Conservation (phyloP, 2,113 vertebrate species). For the Thryonomys swinderianus region DNA sequence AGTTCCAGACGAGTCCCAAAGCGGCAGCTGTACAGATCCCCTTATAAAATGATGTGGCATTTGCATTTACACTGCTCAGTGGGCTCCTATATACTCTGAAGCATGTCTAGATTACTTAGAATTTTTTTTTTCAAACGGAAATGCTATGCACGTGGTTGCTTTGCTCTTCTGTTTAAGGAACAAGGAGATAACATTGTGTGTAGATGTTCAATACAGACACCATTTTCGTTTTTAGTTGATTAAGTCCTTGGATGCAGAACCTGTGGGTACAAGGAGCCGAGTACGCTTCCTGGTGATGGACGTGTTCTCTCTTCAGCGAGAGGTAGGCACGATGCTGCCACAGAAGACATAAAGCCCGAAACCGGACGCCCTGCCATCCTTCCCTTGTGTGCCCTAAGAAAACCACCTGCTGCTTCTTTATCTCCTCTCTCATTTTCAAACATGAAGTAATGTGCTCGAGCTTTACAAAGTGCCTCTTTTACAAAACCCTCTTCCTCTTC, state of each 20-base stretch:
- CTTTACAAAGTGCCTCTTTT: not conserved
- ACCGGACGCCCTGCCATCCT: not conserved
- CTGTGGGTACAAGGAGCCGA: not conserved
- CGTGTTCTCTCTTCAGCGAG: not conserved
- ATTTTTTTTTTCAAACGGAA: not conserved
- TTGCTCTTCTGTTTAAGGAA: not conserved
- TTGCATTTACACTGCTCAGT: not conserved
- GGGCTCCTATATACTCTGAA: not conserved
- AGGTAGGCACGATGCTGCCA: not conserved
- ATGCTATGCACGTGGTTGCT: not conserved
- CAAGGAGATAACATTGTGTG: not conserved
- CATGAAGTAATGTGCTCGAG: not conserved
- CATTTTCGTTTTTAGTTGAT: not conserved
- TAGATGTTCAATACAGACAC: not conserved
- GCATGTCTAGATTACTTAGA: no score
- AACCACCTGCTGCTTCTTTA: not conserved
- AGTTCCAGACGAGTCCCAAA: not conserved
- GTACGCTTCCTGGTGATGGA: not conserved
- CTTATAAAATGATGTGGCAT: not conserved
- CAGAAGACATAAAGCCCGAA: not conserved
- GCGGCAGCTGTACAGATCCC: not conserved
- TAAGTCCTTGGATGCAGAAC: not conserved
- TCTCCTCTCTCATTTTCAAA: not conserved
- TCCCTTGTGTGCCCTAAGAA: not conserved
- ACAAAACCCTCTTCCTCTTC: not conserved